Conservation (phyloP, 2,797 vertebrate genomes). For the Avahi laniger region DNA sequence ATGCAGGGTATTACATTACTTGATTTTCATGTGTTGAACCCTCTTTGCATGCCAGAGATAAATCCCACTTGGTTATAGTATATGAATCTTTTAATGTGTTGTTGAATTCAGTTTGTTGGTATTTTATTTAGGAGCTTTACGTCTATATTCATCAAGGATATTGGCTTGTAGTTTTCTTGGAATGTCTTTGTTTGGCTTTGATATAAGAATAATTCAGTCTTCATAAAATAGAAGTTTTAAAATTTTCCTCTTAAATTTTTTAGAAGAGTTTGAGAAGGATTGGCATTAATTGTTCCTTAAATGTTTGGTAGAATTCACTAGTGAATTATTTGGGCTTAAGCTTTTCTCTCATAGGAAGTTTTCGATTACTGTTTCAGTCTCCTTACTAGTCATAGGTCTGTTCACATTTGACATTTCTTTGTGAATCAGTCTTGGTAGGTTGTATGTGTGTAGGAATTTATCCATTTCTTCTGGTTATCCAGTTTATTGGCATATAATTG, state of each 20-base stretch:
- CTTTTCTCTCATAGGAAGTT: neutral
- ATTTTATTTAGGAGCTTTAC: neutral
- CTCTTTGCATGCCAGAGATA: neutral
- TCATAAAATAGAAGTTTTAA: neutral
- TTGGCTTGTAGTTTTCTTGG: neutral
- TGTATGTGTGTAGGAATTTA: neutral
- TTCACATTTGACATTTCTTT: neutral
- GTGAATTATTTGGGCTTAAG: neutral
- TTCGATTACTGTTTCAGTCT: neutral
- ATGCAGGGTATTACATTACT: neutral
- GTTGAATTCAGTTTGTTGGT: neutral
- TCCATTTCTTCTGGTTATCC: neutral
- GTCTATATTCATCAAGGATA: neutral
- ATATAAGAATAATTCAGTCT: neutral
- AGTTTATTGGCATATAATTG: neutral
- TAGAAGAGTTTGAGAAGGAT: neutral
- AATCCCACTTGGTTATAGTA: neutral
- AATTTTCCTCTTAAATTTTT: neutral
- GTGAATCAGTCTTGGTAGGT: neutral
- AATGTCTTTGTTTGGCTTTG: neutral
- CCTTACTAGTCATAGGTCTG: neutral
- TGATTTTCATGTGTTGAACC: neutral
- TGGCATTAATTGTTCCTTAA: neutral
- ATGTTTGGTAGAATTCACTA: neutral
- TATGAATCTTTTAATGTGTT: neutral